These are phyloP conservation scores for Erinaceus europaeus DNA, from an alignment of 2,113 vertebrate genomes.

Conservation along the genomic window DNA sequence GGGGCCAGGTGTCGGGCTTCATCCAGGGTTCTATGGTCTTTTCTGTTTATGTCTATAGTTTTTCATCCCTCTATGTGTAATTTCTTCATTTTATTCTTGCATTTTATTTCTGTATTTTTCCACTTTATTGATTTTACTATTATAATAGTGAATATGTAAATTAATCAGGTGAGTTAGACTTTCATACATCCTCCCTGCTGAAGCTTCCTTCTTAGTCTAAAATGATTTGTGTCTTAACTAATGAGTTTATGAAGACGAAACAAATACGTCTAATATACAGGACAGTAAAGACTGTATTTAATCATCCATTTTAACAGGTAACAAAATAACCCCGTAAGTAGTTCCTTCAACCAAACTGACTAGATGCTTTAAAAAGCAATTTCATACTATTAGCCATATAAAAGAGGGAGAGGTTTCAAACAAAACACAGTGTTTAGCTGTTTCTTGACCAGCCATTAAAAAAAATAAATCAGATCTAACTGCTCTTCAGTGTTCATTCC, in stretches of 20 bases:
- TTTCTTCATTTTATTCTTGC: not conserved
- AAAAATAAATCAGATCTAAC: not conserved
- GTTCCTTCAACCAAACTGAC: constrained; percentile 13
- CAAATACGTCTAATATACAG: not conserved
- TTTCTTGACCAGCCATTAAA: not conserved
- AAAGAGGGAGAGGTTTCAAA: not conserved
- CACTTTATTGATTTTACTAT: not conserved
- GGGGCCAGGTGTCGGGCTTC: no score
- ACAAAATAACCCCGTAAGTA: not conserved
- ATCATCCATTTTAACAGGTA: not conserved
- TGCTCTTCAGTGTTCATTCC: not conserved
- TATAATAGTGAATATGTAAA: not conserved
- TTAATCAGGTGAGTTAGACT: not conserved
- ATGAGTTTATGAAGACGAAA: not conserved
- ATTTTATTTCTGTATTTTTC: not conserved
- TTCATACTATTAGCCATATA: not conserved
- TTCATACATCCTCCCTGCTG: not conserved
- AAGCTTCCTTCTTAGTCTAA: constrained; percentile 2
- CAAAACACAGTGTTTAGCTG: not conserved
- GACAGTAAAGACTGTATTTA: not conserved
- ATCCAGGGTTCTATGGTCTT: not conserved
- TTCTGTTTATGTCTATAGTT: not conserved
- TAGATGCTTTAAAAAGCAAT: not conserved
- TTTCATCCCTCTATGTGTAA: not conserved
- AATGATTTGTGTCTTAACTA: not conserved